Conservation (phyloP, 2,888 invertebrate genomes). For the Gastrophysa polygoni region DNA sequence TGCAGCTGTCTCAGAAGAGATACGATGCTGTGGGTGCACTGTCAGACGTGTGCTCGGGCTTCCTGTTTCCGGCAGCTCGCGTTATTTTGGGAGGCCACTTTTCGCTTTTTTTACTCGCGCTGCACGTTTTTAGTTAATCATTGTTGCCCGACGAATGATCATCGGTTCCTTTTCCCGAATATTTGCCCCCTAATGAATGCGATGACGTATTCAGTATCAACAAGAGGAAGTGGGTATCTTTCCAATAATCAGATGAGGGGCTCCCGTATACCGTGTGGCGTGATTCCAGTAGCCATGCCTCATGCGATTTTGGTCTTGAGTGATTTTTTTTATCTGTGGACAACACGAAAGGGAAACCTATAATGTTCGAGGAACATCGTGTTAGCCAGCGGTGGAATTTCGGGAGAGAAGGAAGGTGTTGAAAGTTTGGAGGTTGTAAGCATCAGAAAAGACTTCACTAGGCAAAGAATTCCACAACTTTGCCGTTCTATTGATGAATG, state of each 20-base stretch:
- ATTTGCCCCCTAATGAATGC: slow-evolving; percentile 20
- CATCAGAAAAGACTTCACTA: too few relatives aligned
- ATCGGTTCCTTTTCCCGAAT: slow-evolving; percentile 19
- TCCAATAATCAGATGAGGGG: slow-evolving; percentile 3
- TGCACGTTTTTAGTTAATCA: slow-evolving; percentile 24
- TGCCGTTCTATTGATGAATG: too few relatives aligned
- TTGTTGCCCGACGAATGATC: slow-evolving; percentile 23
- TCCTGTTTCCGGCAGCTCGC: slow-evolving; percentile 36
- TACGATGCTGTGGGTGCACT: slow-evolving; percentile 13
- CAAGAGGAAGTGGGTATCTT: slow-evolving; percentile 15
- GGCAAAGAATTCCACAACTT: too few relatives aligned
- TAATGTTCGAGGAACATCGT: too few relatives aligned
- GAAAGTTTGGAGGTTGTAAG: too few relatives aligned
- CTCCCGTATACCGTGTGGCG: too few relatives aligned
- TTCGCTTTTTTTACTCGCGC: slow-evolving; percentile 29
- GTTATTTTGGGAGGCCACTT: slow-evolving; percentile 34
- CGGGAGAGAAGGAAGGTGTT: too few relatives aligned
- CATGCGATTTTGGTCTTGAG: too few relatives aligned
- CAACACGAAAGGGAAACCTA: too few relatives aligned
- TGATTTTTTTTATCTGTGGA: too few relatives aligned
- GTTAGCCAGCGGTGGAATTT: too few relatives aligned
- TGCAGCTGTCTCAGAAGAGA: slow-evolving; percentile 21
- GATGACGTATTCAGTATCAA: slow-evolving; percentile 16
- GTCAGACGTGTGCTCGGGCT: slow-evolving; percentile 33
- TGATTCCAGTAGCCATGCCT: too few relatives aligned